Evolutionary conservation across 2,113 vertebrate species (phyloP), one percentile per base, ranked within the genome.

Genomic region (Motacilla tschutschensis): DNA sequence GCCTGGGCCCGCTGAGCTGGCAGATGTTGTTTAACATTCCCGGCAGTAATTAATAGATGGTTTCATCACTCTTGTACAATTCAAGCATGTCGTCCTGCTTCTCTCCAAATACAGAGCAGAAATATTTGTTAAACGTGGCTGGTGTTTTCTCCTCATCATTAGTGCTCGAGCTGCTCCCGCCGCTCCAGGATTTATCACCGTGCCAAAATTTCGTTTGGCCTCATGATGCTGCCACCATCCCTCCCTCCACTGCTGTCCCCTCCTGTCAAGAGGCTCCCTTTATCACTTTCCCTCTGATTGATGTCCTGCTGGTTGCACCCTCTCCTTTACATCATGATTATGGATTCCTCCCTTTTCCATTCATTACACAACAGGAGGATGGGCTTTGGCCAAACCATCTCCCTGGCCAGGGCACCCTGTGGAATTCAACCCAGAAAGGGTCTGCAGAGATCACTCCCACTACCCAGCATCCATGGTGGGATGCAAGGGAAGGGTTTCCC

Each of bases 1-100:
- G 91, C 83, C 93, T 89, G 91, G 89, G 77, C 89, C 85, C 18
- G 24, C 93, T 93, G 88, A 92, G 93, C 85, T 92, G 89, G 93
- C 91, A 95, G 94, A 89, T 94, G 94, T 94, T 95, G 93, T 94
- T 94, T 94, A 95, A 94, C 87, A 83, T 93, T 95, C 85, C 54
- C 29, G 6, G 77, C 91, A 95, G 93, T 92, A 93, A 94, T 94
- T 95, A 94, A 95, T 93, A 91, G 91, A 80, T 7, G 58, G 85
- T 88, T 94, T 93, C 93, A 93, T 93, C 91, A 53, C 83, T 94
- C 93, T 85, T 83, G 85, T 87, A 83, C 86, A 79, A 95, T 91
- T 93, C 91, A 87, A 89, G 88, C 77, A 78, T 93, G 73, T 94
- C n/a, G 20, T 92, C 88, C 87, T 6, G 26, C 93, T 85, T 83